Evolutionary conservation across 1,140 invertebrate genomes (phyloP).

Genomic region (Atta colombica): DNA sequence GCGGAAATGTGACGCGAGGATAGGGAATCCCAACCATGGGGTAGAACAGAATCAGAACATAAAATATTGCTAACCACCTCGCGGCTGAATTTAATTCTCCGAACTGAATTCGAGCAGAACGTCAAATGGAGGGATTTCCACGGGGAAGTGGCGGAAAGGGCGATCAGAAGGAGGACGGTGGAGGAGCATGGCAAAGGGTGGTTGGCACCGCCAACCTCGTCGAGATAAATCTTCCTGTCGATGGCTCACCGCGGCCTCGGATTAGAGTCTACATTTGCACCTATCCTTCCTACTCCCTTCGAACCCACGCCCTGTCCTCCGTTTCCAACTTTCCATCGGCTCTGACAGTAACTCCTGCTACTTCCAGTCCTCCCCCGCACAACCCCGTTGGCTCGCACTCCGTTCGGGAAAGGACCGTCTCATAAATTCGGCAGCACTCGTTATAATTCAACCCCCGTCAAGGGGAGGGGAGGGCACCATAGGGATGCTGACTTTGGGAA

Average conservation of each 20-base stretch:
- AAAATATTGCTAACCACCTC: constrained; percentile 75
- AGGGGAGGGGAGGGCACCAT: constrained; percentile 14
- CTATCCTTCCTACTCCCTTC: constrained; percentile 64
- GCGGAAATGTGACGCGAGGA: neutral
- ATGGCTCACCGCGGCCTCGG: constrained; percentile 80
- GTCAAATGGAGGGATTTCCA: constrained; percentile 66
- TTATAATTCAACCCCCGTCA: constrained; percentile 78
- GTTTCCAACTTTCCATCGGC: constrained; percentile 42
- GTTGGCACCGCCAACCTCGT: constrained; percentile 66
- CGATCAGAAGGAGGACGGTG: constrained; percentile 18
- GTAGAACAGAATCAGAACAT: constrained; percentile 62
- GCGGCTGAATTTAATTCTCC: constrained; percentile 76
- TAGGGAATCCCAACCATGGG: neutral
- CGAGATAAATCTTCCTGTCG: constrained; percentile 83
- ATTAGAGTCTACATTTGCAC: constrained; percentile 83
- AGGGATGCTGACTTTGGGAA: constrained; percentile 23
- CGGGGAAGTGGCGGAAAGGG: constrained; percentile 45
- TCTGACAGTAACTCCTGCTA: constrained; percentile 55
- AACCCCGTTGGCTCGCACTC: constrained; percentile 32
- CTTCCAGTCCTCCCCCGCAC: neutral
- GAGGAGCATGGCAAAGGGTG: constrained; percentile 53
- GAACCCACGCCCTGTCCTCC: neutral
- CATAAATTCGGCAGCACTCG: constrained; percentile 77
- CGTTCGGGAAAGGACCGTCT: constrained; percentile 72
- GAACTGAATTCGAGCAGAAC: constrained; percentile 67